These are phyloP conservation scores for Bos javanicus DNA, from an alignment of 2,113 vertebrate genomes.

Conservation along the genomic window DNA sequence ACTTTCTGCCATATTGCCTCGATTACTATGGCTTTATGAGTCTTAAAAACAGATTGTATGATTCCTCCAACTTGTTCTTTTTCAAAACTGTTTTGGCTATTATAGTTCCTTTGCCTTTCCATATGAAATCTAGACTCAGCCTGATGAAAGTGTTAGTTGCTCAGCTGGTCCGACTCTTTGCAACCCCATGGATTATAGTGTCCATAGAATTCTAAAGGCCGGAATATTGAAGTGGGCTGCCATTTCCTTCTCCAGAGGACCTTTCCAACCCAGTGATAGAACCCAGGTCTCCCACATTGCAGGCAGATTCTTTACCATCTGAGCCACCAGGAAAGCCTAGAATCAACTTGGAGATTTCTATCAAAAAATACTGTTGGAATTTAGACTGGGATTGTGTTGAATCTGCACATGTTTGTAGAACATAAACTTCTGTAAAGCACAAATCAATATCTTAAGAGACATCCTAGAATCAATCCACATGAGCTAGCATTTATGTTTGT, in stretches of 20 bases:
- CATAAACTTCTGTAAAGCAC: neutral
- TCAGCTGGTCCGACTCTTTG: neutral
- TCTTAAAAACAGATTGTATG: neutral
- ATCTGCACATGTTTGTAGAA: neutral
- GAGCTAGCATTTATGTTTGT: neutral
- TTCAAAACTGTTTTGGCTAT: slow-evolving; percentile 10
- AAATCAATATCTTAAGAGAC: neutral
- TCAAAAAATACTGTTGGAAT: neutral
- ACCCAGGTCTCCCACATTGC: neutral
- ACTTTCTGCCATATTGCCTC: neutral
- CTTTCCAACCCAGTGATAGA: neutral
- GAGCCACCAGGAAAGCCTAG: neutral
- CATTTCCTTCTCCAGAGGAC: neutral
- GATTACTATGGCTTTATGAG: neutral
- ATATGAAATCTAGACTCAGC: slow-evolving; percentile 15
- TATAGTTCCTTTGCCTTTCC: neutral
- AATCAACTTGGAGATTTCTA: neutral
- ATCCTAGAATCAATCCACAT: neutral
- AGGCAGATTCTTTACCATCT: neutral
- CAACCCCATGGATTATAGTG: neutral
- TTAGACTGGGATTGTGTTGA: neutral
- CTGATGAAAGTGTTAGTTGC: neutral
- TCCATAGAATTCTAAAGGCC: neutral
- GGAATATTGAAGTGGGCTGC: neutral
- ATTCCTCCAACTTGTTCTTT: neutral